These are phyloP conservation scores for Hystrix cristata DNA, from an alignment of 2,113 vertebrate genomes.

Conservation along the genomic window DNA sequence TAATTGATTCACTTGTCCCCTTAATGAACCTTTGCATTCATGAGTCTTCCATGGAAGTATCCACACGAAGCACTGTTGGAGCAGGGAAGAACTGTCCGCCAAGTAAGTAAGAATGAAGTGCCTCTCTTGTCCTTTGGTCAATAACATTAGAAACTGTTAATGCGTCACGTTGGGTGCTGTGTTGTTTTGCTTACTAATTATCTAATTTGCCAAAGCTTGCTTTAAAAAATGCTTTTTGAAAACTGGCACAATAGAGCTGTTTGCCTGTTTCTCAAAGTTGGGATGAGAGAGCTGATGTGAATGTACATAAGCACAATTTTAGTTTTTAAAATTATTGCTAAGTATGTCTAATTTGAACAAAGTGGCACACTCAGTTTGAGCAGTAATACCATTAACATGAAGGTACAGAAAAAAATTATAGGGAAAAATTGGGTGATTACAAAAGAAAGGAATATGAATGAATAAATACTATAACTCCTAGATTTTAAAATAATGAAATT, in stretches of 20 bases:
- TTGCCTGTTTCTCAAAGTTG: constrained; percentile 56
- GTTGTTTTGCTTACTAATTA: constrained; percentile 88
- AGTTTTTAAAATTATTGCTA: background rate
- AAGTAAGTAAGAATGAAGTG: constrained; percentile 90
- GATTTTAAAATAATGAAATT: background rate
- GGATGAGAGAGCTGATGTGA: background rate
- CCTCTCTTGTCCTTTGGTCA: constrained; percentile 90
- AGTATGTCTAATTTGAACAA: background rate
- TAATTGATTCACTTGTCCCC: constrained; percentile 92
- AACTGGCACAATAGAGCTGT: constrained; percentile 52
- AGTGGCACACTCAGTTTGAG: background rate
- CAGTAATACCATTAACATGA: background rate
- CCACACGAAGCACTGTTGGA: constrained; percentile 90
- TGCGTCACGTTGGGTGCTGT: constrained; percentile 82
- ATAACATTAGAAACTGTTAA: constrained; percentile 91
- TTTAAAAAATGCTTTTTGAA: constrained; percentile 75
- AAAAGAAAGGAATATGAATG: background rate
- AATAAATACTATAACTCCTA: too few species aligned
- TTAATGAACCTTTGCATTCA: constrained; percentile 92
- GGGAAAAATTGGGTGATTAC: background rate
- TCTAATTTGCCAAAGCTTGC: constrained; percentile 79
- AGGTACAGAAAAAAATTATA: background rate
- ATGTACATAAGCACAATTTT: background rate
- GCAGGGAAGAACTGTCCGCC: constrained; percentile 92
- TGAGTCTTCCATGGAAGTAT: constrained; percentile 89